Evolutionary conservation across 2,797 vertebrate species (phyloP), one percentile per base, ranked within the genome.

Genomic region (Sphenopsis melanotis): DNA sequence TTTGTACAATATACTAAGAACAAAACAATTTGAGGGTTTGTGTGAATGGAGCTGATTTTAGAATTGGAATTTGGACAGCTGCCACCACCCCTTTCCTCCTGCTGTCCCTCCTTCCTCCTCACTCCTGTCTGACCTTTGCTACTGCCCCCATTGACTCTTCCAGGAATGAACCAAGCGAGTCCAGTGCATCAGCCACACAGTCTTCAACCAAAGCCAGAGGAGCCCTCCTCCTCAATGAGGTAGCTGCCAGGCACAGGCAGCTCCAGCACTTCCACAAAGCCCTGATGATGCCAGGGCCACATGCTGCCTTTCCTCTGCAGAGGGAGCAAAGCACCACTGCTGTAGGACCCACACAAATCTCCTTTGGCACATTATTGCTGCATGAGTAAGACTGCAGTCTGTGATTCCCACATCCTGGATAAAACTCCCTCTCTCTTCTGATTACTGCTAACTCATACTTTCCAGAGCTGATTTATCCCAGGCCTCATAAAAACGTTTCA

Each of bases 381-480:
- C 23, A 41, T 52, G 15, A 86, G 65, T 65, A 83, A 94, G 50
- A 49, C 74, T 81, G 47, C 36, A 89, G 50, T 75, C 34, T 70
- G 66, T 0, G 0, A 77, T 96, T 94, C 87, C 92, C 92, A 95
- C 83, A 96, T 95, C 91, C 86, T 93, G 89, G 80, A 94, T 96
- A 83, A 92, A 92, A 71, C 59, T 82, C 93, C 63, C 90, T 95
- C 90, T 77, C 81, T 94, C 85, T 89, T 93, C 88, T 93, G 95
- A 93, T 92, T 95, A 95, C 89, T 96, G 87, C 91, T 87, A 83
- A 94, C 95, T 97, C 95, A 94, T 94, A 89, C 81, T 97, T 97
- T 96, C 94, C 95, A 97, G 84, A 89, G 77, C 46, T 96, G 96
- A 96, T 97, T 96, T 96, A 95, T 94, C 91, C 95, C 94, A 94